These are phyloP conservation scores for Meta bourneti DNA, from an alignment of 2,888 invertebrate species.

Conservation along the genomic window DNA sequence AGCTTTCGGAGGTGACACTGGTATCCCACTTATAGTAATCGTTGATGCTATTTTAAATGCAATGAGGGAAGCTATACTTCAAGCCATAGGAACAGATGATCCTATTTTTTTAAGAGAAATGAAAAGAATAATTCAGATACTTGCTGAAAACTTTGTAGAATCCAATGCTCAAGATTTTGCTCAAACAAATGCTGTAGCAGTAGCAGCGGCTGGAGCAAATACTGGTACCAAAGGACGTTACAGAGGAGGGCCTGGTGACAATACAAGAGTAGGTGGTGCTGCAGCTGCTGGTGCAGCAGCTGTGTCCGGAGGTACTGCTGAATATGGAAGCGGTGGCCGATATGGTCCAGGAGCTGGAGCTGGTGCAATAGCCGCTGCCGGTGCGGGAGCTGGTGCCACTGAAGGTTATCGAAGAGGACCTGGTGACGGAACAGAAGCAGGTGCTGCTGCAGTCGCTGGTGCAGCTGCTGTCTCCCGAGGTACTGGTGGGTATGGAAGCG, in stretches of 20 bases:
- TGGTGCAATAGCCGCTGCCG: not conserved
- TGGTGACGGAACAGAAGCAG: no score
- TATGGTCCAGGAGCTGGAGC: not conserved
- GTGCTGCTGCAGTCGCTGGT: no score
- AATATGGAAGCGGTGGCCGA: no score
- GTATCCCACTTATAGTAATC: not conserved
- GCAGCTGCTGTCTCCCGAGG: no score
- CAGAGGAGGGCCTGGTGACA: not conserved
- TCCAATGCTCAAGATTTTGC: not conserved
- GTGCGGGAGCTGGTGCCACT: not conserved
- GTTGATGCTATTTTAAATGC: conserved; percentile 1
- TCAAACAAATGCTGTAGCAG: not conserved
- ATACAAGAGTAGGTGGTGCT: not conserved
- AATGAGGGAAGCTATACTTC: conserved; percentile 14
- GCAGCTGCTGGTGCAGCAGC: not conserved
- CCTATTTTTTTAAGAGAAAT: conserved; percentile 31
- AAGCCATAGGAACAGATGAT: conserved; percentile 30
- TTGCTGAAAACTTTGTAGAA: not conserved
- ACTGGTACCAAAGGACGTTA: not conserved
- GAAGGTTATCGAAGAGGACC: not conserved
- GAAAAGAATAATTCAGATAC: not conserved
- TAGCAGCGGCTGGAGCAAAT: not conserved
- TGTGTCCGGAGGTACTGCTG: not conserved
- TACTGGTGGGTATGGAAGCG: no score
- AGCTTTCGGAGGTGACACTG: not conserved